Evolutionary conservation across 2,888 invertebrate species (phyloP), one percentile per base, ranked within the genome.

Genomic region (Gastrophysa polygoni): DNA sequence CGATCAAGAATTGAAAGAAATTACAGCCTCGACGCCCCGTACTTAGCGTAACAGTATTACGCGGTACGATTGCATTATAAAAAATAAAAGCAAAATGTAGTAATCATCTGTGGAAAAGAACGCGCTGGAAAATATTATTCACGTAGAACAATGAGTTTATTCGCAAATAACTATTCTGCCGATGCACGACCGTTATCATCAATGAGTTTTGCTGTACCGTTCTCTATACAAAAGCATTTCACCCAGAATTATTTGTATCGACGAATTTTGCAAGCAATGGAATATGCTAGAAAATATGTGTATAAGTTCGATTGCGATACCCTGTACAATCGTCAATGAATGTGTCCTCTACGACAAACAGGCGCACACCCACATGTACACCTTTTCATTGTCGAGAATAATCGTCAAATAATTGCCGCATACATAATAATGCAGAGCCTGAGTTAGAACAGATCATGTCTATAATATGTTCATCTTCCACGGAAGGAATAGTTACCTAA

Each of bases 281-380:
- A n/a, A n/a, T n/a, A n/a, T n/a, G n/a, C n/a, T n/a, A n/a, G n/a
- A n/a, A n/a, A n/a, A n/a, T n/a, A n/a, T n/a, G n/a, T n/a, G n/a
- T n/a, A n/a, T n/a, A n/a, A n/a, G n/a, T 24, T 24, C 24, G 24
- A 24, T 24, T 24, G 38, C 14, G 11, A 38, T 14, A 14, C 11
- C 38, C 38, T 38, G 38, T 38, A 38, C 38, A 14, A 38, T 38
- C 38, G 38, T 38, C 61, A 34, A 59, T 62, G 62, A 66, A 68
- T 64, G 67, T 58, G 67, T 67, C 68, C 57, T 62, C 64, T 66
- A 57, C 64, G 68, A 70, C 68, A 68, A 68, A 70, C 68, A 67
- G 66, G 57, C 66, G 52, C 49, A 62, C 67, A 59, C 68, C 70
- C 59, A 70, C 66, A 57, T 59, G 52, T 57, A 66, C 70, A 63